Evolutionary conservation across 2,797 vertebrate species (phyloP).

Genomic region (Macropus fuliginosus): DNA sequence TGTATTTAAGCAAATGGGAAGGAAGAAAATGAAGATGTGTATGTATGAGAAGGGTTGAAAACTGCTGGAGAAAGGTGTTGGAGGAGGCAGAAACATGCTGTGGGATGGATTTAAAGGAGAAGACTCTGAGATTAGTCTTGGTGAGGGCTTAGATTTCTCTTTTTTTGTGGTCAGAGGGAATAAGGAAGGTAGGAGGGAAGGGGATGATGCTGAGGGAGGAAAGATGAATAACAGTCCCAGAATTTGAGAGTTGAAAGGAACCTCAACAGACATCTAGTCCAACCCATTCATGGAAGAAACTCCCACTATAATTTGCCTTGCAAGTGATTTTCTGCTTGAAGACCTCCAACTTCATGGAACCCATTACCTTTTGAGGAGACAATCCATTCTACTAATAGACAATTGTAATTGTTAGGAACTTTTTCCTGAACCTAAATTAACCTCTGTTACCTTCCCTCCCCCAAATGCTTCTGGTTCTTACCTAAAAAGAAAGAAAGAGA

Average conservation of each 20-base stretch:
- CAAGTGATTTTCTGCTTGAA: neutral
- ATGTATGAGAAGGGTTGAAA: neutral
- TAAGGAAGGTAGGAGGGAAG: neutral
- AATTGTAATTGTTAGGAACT: neutral
- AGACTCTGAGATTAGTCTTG: neutral
- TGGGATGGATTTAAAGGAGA: neutral
- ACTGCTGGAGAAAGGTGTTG: neutral
- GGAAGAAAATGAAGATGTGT: neutral
- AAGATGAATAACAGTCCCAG: neutral
- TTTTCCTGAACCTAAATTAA: neutral
- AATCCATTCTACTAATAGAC: neutral
- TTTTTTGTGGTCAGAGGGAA: neutral
- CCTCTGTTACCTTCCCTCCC: neutral
- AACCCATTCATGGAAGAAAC: neutral
- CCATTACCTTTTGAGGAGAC: neutral
- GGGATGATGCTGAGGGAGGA: neutral
- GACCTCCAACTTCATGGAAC: neutral
- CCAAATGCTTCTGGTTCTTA: neutral
- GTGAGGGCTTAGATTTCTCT: neutral
- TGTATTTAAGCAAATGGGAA: neutral
- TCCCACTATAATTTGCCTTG: neutral
- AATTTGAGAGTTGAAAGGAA: neutral
- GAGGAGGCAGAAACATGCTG: neutral
- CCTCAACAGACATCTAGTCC: neutral
- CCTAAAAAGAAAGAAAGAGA: neutral